phyloP scores from a whole-genome alignment of 2,797 vertebrate genomes.

The Periophthalmus magnuspinnatus region DNA sequence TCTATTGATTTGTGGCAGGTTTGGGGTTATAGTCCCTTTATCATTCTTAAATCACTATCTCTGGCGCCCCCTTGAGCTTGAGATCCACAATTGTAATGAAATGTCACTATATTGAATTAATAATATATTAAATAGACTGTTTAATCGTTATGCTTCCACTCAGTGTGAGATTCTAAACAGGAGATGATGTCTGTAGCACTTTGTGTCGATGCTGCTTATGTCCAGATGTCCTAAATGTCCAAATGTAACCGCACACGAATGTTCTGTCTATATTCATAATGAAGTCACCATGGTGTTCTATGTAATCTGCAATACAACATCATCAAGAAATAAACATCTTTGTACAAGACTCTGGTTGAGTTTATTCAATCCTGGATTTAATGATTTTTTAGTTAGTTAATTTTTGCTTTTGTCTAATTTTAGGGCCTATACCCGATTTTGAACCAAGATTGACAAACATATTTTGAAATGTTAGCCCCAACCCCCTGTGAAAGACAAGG shows the following conservation, averaged over 20 bases:
- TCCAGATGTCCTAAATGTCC: constrained; percentile 28
- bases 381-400: too few relatives aligned
- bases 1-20: too few relatives aligned
- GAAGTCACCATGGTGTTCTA: not conserved
- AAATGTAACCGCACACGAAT: constrained; percentile 34
- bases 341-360: not conserved
- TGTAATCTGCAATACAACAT: not conserved
- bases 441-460: too few relatives aligned
- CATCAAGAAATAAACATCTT: not conserved
- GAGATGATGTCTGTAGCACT: constrained; percentile 42
- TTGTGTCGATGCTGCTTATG: constrained; percentile 59
- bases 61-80: too few relatives aligned
- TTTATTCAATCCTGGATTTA: not conserved
- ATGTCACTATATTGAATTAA: not conserved
- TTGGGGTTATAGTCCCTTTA: too few relatives aligned
- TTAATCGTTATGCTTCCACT: constrained; percentile 13
- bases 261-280: not conserved
- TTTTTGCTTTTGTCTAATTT: too few relatives aligned
- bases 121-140: not conserved
- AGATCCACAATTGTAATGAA: too few relatives aligned
- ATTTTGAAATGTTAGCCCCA: too few relatives aligned
- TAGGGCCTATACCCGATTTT: too few relatives aligned
- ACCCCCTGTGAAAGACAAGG: too few relatives aligned
- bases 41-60: too few relatives aligned
- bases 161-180: constrained; percentile 2